Base-by-base conservation (phyloP, 1,140 invertebrate genomes). In the Gonatopus flavifemur region DNA sequence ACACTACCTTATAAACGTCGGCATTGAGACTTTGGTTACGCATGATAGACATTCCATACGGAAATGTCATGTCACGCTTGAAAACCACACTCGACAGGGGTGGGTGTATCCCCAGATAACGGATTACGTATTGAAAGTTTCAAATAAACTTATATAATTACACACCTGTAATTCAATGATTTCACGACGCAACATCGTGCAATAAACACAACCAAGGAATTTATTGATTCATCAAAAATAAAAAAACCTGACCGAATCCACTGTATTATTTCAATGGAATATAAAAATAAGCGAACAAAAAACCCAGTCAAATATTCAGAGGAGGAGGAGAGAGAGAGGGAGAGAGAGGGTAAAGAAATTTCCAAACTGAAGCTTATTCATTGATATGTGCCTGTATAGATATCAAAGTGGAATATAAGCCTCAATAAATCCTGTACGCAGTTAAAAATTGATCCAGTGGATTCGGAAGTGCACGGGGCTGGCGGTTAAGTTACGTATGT, bases 401-500 rank as follows among this genome's bases (percentile, higher is more conserved):
- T 21, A 30, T 28, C n/a, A 43, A 30, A 56, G 31, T 24, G 50
- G 55, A 70, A 67, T 72, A 72, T 63, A 63, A 73, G 57, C 57
- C 49, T 54, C 58, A 55, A 70, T 72, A 70, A 70, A 72, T 73
- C 63, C 44, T 49, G 49, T 45, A 47, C 50, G 57, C 60, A 65
- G 64, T 71, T 70, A 74, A 74, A 74, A 74, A 71, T 72, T 74
- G 70, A 73, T 73, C 62, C 57, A 66, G 56, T 55, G 52, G 58
- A 59, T 62, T 59, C 67, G 69, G 70, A 72, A 73, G 62, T 68
- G 63, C 60, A 63, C 44, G 51, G 55, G 64, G 57, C 41, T 52
- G 52, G 33, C 53, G 55, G 63, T 67, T 64, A 61, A 70, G 59
- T 64, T 66, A 64, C 65, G 65, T 70, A 68, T 65, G 62, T 64